Evolutionary conservation across 2,888 invertebrate species (phyloP).

Genomic region (Hecatera dysodea): DNA sequence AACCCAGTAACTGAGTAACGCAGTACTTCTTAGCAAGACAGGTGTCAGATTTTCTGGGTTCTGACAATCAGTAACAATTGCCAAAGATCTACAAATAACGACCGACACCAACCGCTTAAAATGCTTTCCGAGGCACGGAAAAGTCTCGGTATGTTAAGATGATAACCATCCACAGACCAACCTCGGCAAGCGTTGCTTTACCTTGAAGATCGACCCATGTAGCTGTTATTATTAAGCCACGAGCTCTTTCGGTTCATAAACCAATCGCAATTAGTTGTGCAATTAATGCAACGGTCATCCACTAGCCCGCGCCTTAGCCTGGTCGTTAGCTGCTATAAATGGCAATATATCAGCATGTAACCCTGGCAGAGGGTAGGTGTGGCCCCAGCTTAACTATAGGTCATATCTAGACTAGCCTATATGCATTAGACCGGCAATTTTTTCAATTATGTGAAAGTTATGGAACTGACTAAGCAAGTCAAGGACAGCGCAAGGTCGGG

Average conservation of each 20-base stretch:
- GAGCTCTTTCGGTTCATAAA: not conserved
- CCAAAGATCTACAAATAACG: no score
- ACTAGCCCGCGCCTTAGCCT: not conserved
- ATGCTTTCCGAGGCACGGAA: no score
- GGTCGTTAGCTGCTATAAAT: slow-evolving; percentile 14
- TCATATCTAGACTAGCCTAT: slow-evolving; percentile 33
- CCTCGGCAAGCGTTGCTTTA: no score
- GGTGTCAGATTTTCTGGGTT: no score
- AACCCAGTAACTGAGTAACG: no score
- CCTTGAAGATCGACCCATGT: no score
- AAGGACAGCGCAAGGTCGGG: slow-evolving; percentile 68
- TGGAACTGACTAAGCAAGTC: slow-evolving; percentile 60
- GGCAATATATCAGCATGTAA: slow-evolving; percentile 15
- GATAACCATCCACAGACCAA: no score
- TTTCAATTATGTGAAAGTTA: slow-evolving; percentile 56
- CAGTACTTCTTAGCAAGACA: no score
- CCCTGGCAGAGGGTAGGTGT: slow-evolving; percentile 15
- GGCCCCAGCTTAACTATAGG: slow-evolving; percentile 18
- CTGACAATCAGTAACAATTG: no score
- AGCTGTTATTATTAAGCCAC: not conserved
- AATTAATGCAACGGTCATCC: not conserved
- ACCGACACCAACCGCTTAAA: no score
- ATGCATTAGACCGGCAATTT: slow-evolving; percentile 32
- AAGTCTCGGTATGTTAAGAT: no score
- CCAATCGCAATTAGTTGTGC: not conserved